Percentiles rank a stretch among this genome's conserved stretches.
phyloP scores from a whole-genome alignment of 92 coral and sea anemone species.

The Zoanthus gigantus region DNA sequence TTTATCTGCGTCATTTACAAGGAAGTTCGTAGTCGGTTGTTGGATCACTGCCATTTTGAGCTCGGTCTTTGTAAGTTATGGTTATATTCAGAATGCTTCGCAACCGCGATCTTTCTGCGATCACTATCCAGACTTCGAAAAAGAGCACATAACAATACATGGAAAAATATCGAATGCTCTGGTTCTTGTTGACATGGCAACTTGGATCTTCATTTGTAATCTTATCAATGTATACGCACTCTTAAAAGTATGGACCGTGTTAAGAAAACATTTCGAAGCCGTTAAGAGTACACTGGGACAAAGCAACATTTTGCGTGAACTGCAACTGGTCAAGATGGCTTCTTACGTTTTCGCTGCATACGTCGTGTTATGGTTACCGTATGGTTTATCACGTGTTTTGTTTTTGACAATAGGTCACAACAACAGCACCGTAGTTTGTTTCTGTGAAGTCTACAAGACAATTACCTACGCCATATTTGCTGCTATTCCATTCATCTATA shows the following conservation, averaged over 20 bases:
- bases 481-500: conserved; percentile 32
- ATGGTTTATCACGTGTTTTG: conserved; percentile 31
- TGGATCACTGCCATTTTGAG: conserved; percentile 10
- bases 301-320: conserved; percentile 18
- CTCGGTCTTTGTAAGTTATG: conserved; percentile 10
- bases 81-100: conserved; percentile 35
- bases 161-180: conserved; percentile 24
- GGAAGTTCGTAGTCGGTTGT: conserved; percentile 2
- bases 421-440: background rate
- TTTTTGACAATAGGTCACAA: background rate
- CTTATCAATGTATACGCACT: conserved; percentile 21
- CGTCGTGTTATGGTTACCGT: conserved; percentile 19
- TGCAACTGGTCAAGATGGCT: conserved; percentile 39
- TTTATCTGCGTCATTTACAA: conserved; percentile 30
- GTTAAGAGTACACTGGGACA: conserved; percentile 34
- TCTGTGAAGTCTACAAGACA: conserved; percentile 26
- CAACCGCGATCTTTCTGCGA: conserved; percentile 3
- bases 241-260: conserved; percentile 31
- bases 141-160: background rate
- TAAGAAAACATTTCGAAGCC: conserved; percentile 28
- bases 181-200: conserved; percentile 13
- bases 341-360: conserved; percentile 37
- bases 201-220: conserved; percentile 27
- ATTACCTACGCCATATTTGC: conserved; percentile 36
- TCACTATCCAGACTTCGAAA: conserved; percentile 9